Base-by-base conservation (phyloP, 64 coral and sea anemone genomes). In the Cladopsammia gracilis region DNA sequence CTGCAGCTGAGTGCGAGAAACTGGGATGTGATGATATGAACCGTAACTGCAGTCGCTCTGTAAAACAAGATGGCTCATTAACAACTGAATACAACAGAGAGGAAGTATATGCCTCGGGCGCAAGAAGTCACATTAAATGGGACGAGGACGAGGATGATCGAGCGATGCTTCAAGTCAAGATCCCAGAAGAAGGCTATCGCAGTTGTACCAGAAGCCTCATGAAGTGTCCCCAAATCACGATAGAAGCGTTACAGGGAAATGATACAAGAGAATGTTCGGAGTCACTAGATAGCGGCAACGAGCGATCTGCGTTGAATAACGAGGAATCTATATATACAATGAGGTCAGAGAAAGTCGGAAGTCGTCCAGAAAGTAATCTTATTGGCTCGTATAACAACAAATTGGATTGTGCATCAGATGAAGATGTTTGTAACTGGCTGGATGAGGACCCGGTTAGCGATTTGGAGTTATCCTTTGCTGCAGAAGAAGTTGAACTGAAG, bases 391-490 rank as follows among this genome's bases (percentile, higher is more conserved):
- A 70, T 23, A 70, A 26, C 67, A 49, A 25, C 10, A 23, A 25
- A 15, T 1, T 67, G 45, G 4, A 46, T 48, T 46, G 4, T 23
- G 6, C 25, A 59, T 49, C 45, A 48, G 62, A 84, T 49, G 61
- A 67, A 13, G 80, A 84, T 20, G 45, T 62, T 19, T 66, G 43
- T n/a, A 34, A 24, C 19, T 84, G 80, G 60, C 20, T 84, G 43
- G 45, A 84, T 12, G 80, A 84, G 12, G 62, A 84, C 5, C 22
- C 80, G 24, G 18, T 68, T n/a, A 67, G 60, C 45, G 80, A 84
- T 84, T 50, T 84, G 15, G 80, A 84, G 18, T 46, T 84, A 43
- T 84, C 80, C 4, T 51, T 84, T 65, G 80, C 80, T 84, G 80
- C 62, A 18, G 80, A 84, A 46, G 80, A 84, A 50, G 42, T 25